Evolutionary conservation across 2,113 vertebrate species (phyloP).

Genomic region (Antechinus stuartii): DNA sequence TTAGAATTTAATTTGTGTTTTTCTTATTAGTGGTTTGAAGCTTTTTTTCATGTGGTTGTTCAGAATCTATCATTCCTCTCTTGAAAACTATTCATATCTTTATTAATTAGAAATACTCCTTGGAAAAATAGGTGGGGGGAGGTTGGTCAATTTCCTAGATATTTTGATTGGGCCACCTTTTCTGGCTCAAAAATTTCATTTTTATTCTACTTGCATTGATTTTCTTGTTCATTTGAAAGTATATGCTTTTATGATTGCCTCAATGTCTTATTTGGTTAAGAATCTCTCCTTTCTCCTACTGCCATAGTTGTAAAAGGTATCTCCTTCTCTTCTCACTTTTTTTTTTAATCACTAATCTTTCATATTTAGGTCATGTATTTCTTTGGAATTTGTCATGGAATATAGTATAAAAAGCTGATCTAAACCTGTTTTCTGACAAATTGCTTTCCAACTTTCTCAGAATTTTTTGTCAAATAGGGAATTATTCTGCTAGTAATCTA

Average conservation of each 20-base stretch:
- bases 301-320: neutral
- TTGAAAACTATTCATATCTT: too few species aligned
- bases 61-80: too few species aligned
- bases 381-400: neutral
- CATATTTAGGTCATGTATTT: neutral
- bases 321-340: neutral
- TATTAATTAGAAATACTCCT: too few species aligned
- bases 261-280: neutral
- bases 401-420: neutral
- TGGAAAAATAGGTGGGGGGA: too few species aligned
- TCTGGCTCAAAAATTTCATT: too few species aligned
- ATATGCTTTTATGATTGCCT: neutral
- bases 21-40: too few species aligned
- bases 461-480: neutral
- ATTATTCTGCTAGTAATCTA: neutral
- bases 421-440: neutral
- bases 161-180: too few species aligned
- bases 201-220: too few species aligned
- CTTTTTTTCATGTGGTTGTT: too few species aligned
- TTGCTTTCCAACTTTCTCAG: neutral
- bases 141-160: too few species aligned
- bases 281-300: neutral
- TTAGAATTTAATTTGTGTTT: too few species aligned
- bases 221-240: too few species aligned
- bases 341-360: neutral